phyloP scores from a whole-genome alignment of 1,140 invertebrate genomes.

The Panagrolaimus sp. region DNA sequence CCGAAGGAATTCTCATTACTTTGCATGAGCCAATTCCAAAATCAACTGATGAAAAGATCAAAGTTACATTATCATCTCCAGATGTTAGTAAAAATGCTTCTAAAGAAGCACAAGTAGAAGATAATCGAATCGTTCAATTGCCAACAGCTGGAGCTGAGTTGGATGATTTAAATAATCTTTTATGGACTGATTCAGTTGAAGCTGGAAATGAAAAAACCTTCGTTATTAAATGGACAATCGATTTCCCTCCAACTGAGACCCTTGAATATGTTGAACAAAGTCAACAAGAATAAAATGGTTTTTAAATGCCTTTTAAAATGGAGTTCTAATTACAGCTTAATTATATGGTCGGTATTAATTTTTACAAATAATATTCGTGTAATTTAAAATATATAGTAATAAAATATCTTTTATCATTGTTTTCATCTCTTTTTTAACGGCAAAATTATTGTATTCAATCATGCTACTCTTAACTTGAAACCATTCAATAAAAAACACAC shows the following conservation, averaged over 20 bases:
- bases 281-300: no score
- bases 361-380: no score
- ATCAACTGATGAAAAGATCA: slow-evolving; percentile 61
- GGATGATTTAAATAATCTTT: slow-evolving; percentile 59
- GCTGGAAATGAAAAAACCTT: slow-evolving; percentile 42
- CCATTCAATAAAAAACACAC: no score
- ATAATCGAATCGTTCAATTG: slow-evolving; percentile 11
- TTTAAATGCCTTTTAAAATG: no score
- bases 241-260: slow-evolving; percentile 16
- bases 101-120: slow-evolving; percentile 18
- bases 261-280: slow-evolving; percentile 7
- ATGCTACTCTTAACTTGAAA: no score
- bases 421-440: no score
- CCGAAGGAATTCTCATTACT: slow-evolving; percentile 53
- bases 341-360: no score
- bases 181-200: slow-evolving; percentile 58
- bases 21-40: slow-evolving; percentile 60
- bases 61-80: slow-evolving; percentile 58
- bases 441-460: no score
- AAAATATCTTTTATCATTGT: no score
- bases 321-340: no score
- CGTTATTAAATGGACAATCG: slow-evolving; percentile 33
- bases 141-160: slow-evolving; percentile 41
- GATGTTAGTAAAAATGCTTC: slow-evolving; percentile 28
- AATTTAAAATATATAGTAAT: no score